Conservation (phyloP, 1,140 invertebrate genomes). For the Brachionus plicatilis region DNA sequence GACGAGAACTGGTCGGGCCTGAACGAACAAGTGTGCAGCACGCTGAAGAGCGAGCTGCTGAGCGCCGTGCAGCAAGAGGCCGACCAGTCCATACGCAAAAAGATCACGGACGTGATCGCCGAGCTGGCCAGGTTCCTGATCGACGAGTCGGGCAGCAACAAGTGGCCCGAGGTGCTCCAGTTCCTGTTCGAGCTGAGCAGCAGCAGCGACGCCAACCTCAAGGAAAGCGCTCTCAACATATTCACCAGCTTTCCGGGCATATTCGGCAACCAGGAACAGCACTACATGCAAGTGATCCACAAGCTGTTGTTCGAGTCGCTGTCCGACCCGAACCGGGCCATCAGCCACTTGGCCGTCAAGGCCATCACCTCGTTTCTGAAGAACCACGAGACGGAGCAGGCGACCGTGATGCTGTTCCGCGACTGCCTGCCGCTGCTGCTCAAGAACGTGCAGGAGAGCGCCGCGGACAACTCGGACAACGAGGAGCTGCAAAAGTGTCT, state of each 20-base stretch:
- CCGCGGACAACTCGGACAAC: slow-evolving; percentile 62
- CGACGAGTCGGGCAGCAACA: slow-evolving; percentile 90
- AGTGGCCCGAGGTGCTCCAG: slow-evolving; percentile 91
- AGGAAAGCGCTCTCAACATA: slow-evolving; percentile 86
- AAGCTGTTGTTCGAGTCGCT: slow-evolving; percentile 81
- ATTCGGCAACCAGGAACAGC: slow-evolving; percentile 87
- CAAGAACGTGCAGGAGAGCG: slow-evolving; percentile 11
- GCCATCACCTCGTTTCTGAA: slow-evolving; percentile 33
- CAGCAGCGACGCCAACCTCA: slow-evolving; percentile 71
- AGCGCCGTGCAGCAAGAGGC: slow-evolving; percentile 70
- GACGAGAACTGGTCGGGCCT: slow-evolving; percentile 78
- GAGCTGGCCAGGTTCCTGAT: slow-evolving; percentile 90
- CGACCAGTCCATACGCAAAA: slow-evolving; percentile 69
- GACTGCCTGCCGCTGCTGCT: slow-evolving; percentile 40
- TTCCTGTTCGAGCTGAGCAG: slow-evolving; percentile 91
- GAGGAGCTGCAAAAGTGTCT: slow-evolving; percentile 82
- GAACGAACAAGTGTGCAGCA: slow-evolving; percentile 69
- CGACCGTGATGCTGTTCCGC: neutral
- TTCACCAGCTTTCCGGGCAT: slow-evolving; percentile 89
- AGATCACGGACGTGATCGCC: slow-evolving; percentile 85
- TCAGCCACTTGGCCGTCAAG: slow-evolving; percentile 31
- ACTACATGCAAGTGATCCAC: slow-evolving; percentile 86
- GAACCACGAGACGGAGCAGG: slow-evolving; percentile 34
- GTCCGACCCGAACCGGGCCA: slow-evolving; percentile 63
- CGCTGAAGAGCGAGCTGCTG: slow-evolving; percentile 79